Conservation (phyloP, 2,113 vertebrate species). For the Lagopus muta region DNA sequence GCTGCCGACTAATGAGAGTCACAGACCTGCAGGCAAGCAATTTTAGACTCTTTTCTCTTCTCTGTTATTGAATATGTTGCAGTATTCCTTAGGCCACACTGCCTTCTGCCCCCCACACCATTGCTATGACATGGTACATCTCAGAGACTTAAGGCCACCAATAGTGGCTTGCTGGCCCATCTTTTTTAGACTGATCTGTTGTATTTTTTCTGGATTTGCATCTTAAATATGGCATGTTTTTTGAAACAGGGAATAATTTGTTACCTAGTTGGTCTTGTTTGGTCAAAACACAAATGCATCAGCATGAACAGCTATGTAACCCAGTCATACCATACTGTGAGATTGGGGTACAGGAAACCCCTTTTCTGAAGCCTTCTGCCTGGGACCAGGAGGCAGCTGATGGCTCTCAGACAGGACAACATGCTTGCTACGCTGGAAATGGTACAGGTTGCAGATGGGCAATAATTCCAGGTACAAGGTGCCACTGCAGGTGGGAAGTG, state of each 20-base stretch:
- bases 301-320: neutral
- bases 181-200: neutral
- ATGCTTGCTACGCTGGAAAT: neutral
- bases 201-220: neutral
- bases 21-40: slow-evolving; percentile 30
- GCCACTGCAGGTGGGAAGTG: neutral
- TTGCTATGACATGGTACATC: neutral
- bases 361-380: neutral
- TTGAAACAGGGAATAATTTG: neutral
- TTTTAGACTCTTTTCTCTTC: slow-evolving; percentile 29
- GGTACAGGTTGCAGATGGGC: neutral
- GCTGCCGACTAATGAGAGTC: slow-evolving; percentile 2
- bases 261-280: neutral
- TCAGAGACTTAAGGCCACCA: neutral
- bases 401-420: neutral
- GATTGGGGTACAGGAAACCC: neutral
- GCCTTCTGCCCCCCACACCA: slow-evolving; percentile 24
- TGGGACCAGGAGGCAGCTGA: neutral
- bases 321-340: neutral
- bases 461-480: neutral
- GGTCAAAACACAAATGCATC: neutral
- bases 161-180: neutral
- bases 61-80: neutral
- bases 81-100: neutral
- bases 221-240: neutral